A percentile compares a stretch with the other conserved stretches of the same genome.
These are phyloP conservation scores for Euura saliciscinereae DNA, from an alignment of 1,140 invertebrate genomes.

Conservation along the genomic window DNA sequence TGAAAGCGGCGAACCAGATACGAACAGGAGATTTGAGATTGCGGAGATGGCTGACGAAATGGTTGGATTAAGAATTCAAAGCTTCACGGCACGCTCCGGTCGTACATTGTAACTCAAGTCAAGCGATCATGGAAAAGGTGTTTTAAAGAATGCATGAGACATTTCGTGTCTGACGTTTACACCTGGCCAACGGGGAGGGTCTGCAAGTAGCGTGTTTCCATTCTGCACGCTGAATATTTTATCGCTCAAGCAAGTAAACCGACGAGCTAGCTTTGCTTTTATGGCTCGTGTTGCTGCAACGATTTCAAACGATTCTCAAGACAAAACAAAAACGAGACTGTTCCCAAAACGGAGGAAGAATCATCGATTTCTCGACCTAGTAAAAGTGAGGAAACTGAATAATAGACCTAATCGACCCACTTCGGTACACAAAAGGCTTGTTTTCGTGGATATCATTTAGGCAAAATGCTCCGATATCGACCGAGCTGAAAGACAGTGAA, in stretches of 20 bases:
- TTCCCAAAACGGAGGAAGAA: no score
- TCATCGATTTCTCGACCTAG: no score
- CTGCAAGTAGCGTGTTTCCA: background rate
- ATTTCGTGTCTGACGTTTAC: slow-evolving; percentile 9
- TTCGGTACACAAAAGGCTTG: no score
- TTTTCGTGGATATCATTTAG: no score
- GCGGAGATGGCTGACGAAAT: background rate
- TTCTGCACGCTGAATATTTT: slow-evolving; percentile 1
- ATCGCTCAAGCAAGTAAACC: background rate
- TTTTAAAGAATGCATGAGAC: slow-evolving; percentile 10
- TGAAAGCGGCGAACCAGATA: slow-evolving; percentile 34
- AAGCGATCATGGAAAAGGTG: slow-evolving; percentile 36
- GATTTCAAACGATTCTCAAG: no score
- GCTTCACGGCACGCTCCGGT: background rate
- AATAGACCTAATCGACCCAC: no score
- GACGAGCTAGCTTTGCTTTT: no score
- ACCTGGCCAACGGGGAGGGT: background rate
- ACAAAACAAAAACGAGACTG: no score
- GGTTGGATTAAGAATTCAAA: slow-evolving; percentile 24
- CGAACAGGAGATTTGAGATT: background rate
- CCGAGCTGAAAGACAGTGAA: no score
- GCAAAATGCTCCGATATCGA: no score
- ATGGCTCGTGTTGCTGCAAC: no score
- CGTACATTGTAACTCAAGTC: slow-evolving; percentile 21
- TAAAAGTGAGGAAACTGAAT: no score